phyloP scores from a whole-genome alignment of 2,888 invertebrate species.

The Dichetophora obliterata region DNA sequence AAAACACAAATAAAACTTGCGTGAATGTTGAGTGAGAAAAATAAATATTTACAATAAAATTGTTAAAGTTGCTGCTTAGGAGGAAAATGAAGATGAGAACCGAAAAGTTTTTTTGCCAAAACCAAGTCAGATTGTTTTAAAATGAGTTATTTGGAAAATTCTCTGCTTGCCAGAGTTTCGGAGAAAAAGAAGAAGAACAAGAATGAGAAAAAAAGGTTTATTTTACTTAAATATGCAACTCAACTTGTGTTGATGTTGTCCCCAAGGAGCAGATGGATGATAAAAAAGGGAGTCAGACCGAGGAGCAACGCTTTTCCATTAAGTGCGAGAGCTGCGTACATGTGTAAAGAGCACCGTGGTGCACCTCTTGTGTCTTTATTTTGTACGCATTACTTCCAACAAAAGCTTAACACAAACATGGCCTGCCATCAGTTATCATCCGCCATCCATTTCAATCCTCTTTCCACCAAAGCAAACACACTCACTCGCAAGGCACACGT shows the following conservation, averaged over 20 bases:
- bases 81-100: neutral
- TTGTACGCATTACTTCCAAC: too few species aligned
- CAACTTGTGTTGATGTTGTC: too few species aligned
- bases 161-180: neutral
- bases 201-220: neutral
- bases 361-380: too few species aligned
- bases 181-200: neutral
- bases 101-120: neutral
- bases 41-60: slow-evolving; percentile 21
- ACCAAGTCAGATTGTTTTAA: neutral
- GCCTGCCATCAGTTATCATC: too few species aligned
- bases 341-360: too few species aligned
- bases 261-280: too few species aligned
- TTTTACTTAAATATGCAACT: neutral
- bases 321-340: too few species aligned
- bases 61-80: slow-evolving; percentile 12
- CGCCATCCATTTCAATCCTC: neutral
- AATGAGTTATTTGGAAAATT: neutral
- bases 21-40: neutral
- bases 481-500: slow-evolving; percentile 14
- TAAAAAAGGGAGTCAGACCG: too few species aligned
- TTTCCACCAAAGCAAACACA: slow-evolving; percentile 12
- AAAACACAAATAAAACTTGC: slow-evolving; percentile 20
- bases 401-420: too few species aligned
- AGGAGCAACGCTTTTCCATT: too few species aligned